Evolutionary conservation across 2,113 vertebrate species (phyloP).

Genomic region (Lophotis ruficrista): DNA sequence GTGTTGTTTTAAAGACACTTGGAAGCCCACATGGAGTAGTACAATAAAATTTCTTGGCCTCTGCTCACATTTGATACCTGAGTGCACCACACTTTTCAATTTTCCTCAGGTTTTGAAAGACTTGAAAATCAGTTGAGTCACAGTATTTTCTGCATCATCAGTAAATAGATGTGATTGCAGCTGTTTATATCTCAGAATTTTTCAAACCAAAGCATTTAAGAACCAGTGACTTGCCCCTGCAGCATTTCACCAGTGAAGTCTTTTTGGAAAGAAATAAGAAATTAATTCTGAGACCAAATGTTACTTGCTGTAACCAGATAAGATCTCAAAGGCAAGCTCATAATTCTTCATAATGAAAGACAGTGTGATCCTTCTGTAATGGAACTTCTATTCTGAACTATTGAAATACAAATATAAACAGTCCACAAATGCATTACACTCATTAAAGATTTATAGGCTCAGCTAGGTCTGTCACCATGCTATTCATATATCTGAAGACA

Average conservation of each 20-base stretch:
- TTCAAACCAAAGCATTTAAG: background rate
- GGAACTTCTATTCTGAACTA: background rate
- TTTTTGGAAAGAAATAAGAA: background rate
- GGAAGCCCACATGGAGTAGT: background rate
- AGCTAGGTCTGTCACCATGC: background rate
- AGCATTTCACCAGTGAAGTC: background rate
- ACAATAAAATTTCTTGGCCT: background rate
- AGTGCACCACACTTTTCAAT: background rate
- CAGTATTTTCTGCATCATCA: background rate
- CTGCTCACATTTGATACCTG: background rate
- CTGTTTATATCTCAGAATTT: background rate
- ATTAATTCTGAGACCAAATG: background rate
- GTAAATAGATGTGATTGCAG: rapidly evolving
- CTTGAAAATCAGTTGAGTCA: background rate
- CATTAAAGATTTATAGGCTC: background rate
- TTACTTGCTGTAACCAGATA: background rate
- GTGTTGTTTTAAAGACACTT: background rate
- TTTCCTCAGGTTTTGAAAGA: background rate
- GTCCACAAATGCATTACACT: background rate
- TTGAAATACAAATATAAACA: background rate
- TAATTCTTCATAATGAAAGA: background rate
- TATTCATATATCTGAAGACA: background rate
- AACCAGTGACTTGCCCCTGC: background rate
- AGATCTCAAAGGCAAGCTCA: background rate
- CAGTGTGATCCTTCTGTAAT: background rate